phyloP scores from a whole-genome alignment of 2,888 invertebrate species.

The Griposia aprilina region DNA sequence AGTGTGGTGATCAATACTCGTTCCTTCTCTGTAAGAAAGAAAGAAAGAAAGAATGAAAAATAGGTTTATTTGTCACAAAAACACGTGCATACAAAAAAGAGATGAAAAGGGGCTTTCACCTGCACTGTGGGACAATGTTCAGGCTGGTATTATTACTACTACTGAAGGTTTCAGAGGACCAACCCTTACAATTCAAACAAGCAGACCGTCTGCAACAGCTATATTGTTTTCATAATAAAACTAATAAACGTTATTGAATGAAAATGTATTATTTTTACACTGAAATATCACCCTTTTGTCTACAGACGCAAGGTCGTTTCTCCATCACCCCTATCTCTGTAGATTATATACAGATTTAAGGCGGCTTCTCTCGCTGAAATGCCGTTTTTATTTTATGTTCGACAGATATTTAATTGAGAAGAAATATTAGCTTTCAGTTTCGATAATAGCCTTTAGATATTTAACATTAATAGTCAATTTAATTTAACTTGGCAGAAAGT shows the following conservation, averaged over 20 bases:
- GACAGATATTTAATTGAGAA: constrained; percentile 47
- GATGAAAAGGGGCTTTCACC: no score
- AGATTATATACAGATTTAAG: constrained; percentile 35
- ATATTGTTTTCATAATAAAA: constrained; percentile 42
- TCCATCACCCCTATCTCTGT: neutral
- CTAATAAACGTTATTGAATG: constrained; percentile 39
- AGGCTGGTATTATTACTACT: neutral
- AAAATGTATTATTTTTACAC: constrained; percentile 16
- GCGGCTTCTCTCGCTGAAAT: constrained; percentile 6
- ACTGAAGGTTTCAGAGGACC: constrained; percentile 1
- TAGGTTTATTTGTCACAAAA: no score
- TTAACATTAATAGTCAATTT: constrained; percentile 49
- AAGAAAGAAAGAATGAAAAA: no score
- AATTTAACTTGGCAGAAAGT: constrained; percentile 43
- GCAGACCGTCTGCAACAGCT: neutral
- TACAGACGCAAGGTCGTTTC: neutral
- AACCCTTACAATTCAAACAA: constrained; percentile 16
- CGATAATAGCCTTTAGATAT: constrained; percentile 40
- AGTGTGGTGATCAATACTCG: neutral
- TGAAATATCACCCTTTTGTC: constrained; percentile 26
- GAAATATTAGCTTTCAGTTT: constrained; percentile 61
- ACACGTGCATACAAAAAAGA: no score
- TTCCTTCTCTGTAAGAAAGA: neutral
- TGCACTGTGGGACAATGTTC: no score
- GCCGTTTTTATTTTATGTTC: constrained; percentile 40